Percentiles rank a stretch among this genome's conserved stretches.
phyloP scores from a whole-genome alignment of 2,888 invertebrate species.

The Orthonychiurus folsomi region DNA sequence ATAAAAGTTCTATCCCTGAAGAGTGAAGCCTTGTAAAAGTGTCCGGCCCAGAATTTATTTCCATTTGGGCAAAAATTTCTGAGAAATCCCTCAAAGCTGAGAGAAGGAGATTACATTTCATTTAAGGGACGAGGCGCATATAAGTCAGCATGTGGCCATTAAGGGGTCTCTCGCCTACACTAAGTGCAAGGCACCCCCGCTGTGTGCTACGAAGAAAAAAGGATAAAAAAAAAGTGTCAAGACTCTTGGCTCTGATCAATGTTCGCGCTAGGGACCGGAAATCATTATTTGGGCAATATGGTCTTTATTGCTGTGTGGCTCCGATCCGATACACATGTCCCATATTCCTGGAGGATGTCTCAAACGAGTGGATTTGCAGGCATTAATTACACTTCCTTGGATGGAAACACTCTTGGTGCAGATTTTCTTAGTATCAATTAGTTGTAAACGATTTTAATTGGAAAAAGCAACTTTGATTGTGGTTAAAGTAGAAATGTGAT shows the following conservation, averaged over 20 bases:
- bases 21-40: constrained; percentile 41
- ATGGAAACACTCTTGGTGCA: no score
- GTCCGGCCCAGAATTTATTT: constrained; percentile 34
- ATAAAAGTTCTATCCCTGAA: constrained; percentile 39
- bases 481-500: no score
- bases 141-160: constrained; percentile 38
- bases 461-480: no score
- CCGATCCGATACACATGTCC: no score
- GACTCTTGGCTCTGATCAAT: constrained; percentile 41
- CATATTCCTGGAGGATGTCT: no score
- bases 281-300: constrained; percentile 42
- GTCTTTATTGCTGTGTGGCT: constrained; percentile 41
- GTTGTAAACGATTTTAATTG: no score
- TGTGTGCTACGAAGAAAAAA: neutral
- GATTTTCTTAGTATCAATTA: no score
- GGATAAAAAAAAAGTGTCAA: constrained; percentile 37
- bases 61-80: constrained; percentile 40
- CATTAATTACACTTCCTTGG: no score
- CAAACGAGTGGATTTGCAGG: no score
- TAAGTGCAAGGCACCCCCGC: neutral
- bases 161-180: constrained; percentile 4
- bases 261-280: constrained; percentile 39
- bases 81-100: constrained; percentile 26
- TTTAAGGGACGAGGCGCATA: constrained; percentile 25
- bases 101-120: constrained; percentile 36